phyloP scores from a whole-genome alignment of 2,888 invertebrate genomes.

The Polydrusus pterygomalis region DNA sequence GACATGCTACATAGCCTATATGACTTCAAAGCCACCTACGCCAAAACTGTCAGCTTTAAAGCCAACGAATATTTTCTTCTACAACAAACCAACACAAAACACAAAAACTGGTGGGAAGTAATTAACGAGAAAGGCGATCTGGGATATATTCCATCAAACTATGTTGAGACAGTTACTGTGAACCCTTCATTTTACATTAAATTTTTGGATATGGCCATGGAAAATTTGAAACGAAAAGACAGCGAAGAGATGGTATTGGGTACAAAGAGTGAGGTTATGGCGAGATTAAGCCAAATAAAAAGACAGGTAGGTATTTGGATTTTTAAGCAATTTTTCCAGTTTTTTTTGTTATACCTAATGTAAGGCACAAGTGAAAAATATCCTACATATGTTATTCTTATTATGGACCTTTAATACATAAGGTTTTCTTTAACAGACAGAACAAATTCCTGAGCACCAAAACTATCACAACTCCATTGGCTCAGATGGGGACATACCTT shows the following conservation, averaged over 20 bases:
- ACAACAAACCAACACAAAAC: constrained; percentile 85
- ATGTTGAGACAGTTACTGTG: constrained; percentile 87
- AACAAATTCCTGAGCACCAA: constrained; percentile 25
- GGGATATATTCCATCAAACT: constrained; percentile 91
- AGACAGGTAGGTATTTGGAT: constrained; percentile 73
- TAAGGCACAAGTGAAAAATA: no score
- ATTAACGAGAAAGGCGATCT: constrained; percentile 87
- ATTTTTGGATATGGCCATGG: constrained; percentile 83
- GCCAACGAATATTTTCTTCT: constrained; percentile 88
- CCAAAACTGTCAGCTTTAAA: constrained; percentile 87
- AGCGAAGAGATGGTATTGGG: constrained; percentile 61
- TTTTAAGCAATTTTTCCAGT: no score
- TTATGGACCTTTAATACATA: no score
- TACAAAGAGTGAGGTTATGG: constrained; percentile 79
- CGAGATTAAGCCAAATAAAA: constrained; percentile 79
- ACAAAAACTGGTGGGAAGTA: constrained; percentile 93
- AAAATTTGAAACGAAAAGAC: constrained; percentile 65
- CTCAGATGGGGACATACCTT: constrained; percentile 59
- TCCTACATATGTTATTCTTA: no score
- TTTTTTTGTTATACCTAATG: no score
- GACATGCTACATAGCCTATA: constrained; percentile 90
- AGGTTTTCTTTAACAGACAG: constrained; percentile 8
- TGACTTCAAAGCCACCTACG: constrained; percentile 88
- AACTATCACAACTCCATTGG: constrained; percentile 63
- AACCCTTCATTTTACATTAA: constrained; percentile 81